Evolutionary conservation across 2,888 invertebrate species (phyloP).

Genomic region (Luperina nickerlii): DNA sequence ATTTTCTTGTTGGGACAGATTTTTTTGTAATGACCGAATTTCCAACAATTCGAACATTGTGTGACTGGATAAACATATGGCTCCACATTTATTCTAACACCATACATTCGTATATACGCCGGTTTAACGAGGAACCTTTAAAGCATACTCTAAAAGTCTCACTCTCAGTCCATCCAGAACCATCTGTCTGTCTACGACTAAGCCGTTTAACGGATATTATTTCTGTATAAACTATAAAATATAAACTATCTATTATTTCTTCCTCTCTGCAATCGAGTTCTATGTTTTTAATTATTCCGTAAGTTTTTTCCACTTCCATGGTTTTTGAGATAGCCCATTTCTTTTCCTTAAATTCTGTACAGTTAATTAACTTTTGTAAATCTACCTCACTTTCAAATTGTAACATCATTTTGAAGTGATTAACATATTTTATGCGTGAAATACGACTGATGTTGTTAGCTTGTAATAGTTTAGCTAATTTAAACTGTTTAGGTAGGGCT

Average conservation of each 20-base stretch:
- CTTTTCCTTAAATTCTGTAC: not conserved
- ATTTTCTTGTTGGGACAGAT: too few species aligned
- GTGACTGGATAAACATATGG: not conserved
- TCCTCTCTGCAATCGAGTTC: not conserved
- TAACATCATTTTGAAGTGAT: too few species aligned
- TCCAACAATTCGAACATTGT: too few species aligned
- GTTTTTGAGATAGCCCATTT: not conserved
- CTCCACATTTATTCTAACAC: conserved; percentile 4
- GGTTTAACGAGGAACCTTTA: conserved; percentile 14
- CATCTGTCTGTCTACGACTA: not conserved
- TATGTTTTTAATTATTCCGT: too few species aligned
- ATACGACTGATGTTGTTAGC: not conserved
- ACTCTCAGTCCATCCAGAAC: conserved; percentile 15
- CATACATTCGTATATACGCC: conserved; percentile 16
- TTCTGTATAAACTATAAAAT: too few species aligned
- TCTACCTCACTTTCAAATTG: too few species aligned
- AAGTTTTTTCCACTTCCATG: too few species aligned
- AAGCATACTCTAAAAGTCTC: conserved; percentile 8
- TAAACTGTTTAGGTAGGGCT: not conserved
- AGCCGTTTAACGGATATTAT: not conserved
- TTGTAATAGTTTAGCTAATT: not conserved
- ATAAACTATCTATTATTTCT: not conserved
- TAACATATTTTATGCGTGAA: not conserved
- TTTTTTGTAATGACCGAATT: conserved; percentile 6
- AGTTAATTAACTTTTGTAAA: not conserved